Conservation (phyloP, 2,797 vertebrate species). For the Heterohyrax brucei region DNA sequence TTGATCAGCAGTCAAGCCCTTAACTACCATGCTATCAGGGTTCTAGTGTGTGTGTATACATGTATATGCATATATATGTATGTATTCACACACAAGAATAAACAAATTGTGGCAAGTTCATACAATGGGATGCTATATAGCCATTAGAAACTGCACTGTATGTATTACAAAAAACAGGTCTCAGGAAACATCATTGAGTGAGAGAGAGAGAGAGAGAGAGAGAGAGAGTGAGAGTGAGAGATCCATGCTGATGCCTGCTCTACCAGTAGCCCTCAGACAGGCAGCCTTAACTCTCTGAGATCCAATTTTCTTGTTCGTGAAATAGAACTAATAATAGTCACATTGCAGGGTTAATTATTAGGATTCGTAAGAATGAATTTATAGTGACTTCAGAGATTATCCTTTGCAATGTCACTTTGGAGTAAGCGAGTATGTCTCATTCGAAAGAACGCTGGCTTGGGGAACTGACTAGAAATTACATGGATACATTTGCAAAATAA, state of each 20-base stretch:
- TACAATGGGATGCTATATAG: not conserved
- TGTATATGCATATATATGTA: no score
- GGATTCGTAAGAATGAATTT: not conserved
- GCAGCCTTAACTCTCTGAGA: not conserved
- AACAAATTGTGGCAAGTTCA: not conserved
- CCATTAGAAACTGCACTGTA: not conserved
- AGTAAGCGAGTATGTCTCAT: not conserved
- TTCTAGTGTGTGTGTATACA: no score
- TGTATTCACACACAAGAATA: no score
- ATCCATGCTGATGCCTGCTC: not conserved
- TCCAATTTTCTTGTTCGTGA: not conserved
- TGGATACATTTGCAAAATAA: not conserved
- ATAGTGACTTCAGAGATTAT: not conserved
- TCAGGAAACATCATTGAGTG: not conserved
- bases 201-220: not conserved
- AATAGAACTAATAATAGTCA: not conserved
- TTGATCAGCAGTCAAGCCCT: no score
- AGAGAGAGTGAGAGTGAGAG: not conserved
- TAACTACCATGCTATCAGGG: no score
- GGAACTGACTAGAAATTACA: conserved; percentile 17
- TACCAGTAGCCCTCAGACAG: not conserved
- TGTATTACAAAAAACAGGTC: not conserved
- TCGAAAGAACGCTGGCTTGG: conserved; percentile 9
- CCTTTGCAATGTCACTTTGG: not conserved
- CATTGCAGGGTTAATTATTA: not conserved